Conservation (phyloP, 1,140 invertebrate genomes). For the Drosophila equinoxialis region DNA sequence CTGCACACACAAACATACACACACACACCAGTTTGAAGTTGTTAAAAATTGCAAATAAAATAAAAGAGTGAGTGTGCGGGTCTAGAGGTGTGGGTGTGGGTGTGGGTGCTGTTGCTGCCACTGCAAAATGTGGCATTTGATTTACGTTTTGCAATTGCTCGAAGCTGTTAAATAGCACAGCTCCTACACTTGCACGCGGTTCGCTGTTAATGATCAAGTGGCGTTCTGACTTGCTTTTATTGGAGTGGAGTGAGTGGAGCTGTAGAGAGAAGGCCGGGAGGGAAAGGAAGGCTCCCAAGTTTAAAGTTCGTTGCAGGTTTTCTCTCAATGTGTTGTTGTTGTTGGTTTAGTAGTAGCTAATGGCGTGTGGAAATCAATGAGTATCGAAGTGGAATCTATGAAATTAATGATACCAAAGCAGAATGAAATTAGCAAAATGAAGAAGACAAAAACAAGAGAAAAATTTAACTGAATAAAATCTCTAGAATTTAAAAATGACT, state of each 20-base stretch:
- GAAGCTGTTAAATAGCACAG: slow-evolving; percentile 58
- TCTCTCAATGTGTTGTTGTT: neutral
- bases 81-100: neutral
- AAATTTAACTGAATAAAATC: neutral
- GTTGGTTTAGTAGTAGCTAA: slow-evolving; percentile 28
- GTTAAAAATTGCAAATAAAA: slow-evolving; percentile 65
- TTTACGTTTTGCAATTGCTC: slow-evolving; percentile 69
- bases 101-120: slow-evolving; percentile 35
- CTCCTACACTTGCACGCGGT: slow-evolving; percentile 18
- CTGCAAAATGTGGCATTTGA: slow-evolving; percentile 69
- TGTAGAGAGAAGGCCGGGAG: neutral
- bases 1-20: neutral
- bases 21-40: slow-evolving; percentile 35
- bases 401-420: slow-evolving; percentile 13
- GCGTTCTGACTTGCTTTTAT: slow-evolving; percentile 20
- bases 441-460: neutral
- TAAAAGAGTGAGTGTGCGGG: slow-evolving; percentile 39
- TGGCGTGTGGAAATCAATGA: slow-evolving; percentile 50
- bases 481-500: neutral
- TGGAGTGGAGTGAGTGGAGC: too few relatives aligned
- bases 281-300: neutral
- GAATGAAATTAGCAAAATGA: slow-evolving; percentile 6
- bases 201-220: slow-evolving; percentile 56
- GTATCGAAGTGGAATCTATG: slow-evolving; percentile 32
- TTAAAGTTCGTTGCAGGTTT: slow-evolving; percentile 27